Evolutionary conservation across 2,888 invertebrate species (phyloP), one percentile per base, ranked within the genome.

Genomic region (Orthosia cruda): DNA sequence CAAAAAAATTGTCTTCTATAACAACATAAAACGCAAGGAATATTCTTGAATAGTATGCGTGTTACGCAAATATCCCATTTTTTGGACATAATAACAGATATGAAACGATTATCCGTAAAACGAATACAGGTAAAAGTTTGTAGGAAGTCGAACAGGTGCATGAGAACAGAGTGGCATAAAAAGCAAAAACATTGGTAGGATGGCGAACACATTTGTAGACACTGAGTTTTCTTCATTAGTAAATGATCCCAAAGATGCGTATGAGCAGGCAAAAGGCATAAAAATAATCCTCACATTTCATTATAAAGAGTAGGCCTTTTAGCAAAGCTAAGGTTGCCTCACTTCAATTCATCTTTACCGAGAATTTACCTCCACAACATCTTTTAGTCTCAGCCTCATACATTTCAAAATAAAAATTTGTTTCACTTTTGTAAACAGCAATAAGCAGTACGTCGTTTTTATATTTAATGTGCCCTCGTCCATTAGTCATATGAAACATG

Each of bases 401-500:
- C 68, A 71, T 80, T 85, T 80, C 71, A 84, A 86, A 82, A 83
- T 71, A 80, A 85, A 86, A 80, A 83, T 61, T 76, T 79, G 74
- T 87, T 89, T 86, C 85, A 89, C 85, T 85, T 80, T 85, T 81
- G 89, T 90, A 91, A 92, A 92, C 89, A 92, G 93, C 91, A 93
- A 92, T 92, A 93, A 92, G 91, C 81, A 84, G 82, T 92, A 91
- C 91, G 91, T 92, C 93, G 91, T 91, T 93, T 91, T 92, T 93
- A 92, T 93, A 93, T 95, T 93, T 94, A 95, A 95, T 93, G 91
- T 92, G 90, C 91, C 88, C 90, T 81, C 93, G 92, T 96, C 96
- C 96, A 96, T 96, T 96, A 96, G 95, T 95, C 95, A 93, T 95
- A 96, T 96, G 95, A 96, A 96, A 95, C 96, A 96, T 96, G 95